A percentile compares a stretch with the other conserved stretches of the same genome.
Evolutionary conservation across 2,797 vertebrate genomes (phyloP).

Genomic region (Clamator glandarius): DNA sequence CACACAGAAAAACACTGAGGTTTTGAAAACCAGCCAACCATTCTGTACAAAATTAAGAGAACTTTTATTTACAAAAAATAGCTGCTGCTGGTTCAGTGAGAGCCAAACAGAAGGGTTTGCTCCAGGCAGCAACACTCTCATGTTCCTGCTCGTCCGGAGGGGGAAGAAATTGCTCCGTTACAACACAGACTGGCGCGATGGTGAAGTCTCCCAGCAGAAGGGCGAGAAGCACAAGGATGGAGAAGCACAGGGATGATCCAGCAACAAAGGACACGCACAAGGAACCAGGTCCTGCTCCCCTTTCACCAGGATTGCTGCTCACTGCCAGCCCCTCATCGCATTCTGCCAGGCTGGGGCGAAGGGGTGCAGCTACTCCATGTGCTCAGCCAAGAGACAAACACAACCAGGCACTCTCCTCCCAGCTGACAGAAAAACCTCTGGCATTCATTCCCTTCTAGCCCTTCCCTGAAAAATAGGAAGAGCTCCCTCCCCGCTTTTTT

Average conservation of each 20-base stretch:
- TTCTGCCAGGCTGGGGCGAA: neutral
- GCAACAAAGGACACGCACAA: neutral
- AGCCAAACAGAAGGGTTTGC: neutral
- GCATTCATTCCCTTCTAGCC: neutral
- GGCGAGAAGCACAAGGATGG: neutral
- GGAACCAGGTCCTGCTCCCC: too few relatives aligned
- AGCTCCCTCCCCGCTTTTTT: neutral
- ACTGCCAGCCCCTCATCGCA: neutral
- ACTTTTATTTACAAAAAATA: constrained; percentile 44
- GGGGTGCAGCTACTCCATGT: fast-evolving
- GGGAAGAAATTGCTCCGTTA: fast-evolving
- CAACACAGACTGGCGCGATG: fast-evolving
- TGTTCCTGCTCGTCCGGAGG: neutral
- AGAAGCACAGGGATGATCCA: neutral
- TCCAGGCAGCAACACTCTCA: neutral
- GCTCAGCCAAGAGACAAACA: neutral
- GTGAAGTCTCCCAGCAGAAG: neutral
- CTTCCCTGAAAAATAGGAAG: neutral
- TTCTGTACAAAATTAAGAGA: constrained; percentile 11
- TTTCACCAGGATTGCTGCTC: neutral
- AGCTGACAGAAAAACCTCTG: neutral
- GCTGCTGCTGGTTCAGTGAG: neutral
- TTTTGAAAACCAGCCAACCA: neutral
- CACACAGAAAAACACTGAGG: fast-evolving
- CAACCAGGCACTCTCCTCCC: neutral